A percentile compares a stretch with the other conserved stretches of the same genome.
Conservation (phyloP, 2,888 invertebrate genomes). For the Dilophus febrilis region DNA sequence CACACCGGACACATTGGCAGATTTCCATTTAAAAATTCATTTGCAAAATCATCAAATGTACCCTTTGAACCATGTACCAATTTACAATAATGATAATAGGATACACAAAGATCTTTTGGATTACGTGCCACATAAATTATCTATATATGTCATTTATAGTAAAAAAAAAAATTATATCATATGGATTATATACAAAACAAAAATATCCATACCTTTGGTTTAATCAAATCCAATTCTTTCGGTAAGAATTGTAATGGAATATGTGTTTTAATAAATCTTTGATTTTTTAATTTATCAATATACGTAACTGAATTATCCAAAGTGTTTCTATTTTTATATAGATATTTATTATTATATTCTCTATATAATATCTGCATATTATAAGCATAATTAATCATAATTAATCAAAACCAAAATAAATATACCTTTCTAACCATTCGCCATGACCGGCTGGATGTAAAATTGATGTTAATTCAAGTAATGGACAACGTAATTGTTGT, state of each 20-base stretch:
- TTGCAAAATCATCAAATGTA: constrained; percentile 56
- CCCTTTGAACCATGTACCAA: constrained; percentile 48
- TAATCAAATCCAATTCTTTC: constrained; percentile 39
- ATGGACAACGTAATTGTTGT: constrained; percentile 41
- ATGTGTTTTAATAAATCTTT: constrained; percentile 59
- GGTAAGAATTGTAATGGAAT: constrained; percentile 57
- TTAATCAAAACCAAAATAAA: too few relatives aligned
- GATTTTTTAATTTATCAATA: constrained; percentile 47
- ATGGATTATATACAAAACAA: neutral
- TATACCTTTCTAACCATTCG: constrained; percentile 33
- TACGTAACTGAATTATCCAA: constrained; percentile 56
- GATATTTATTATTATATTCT: too few relatives aligned
- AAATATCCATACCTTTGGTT: constrained; percentile 43
- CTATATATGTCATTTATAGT: constrained; percentile 26
- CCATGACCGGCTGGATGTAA: constrained; percentile 42
- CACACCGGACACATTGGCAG: constrained; percentile 47
- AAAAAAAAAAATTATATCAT: too few relatives aligned
- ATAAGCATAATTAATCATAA: constrained; percentile 28
- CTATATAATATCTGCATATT: too few relatives aligned
- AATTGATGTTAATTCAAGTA: constrained; percentile 52
- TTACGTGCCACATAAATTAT: constrained; percentile 76
- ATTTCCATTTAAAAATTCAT: constrained; percentile 49
- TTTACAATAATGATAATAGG: constrained; percentile 69
- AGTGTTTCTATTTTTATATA: constrained; percentile 18
- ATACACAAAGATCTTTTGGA: constrained; percentile 80